Percentiles rank a stretch among this genome's conserved stretches.
Evolutionary conservation across 2,797 vertebrate species (phyloP).

Genomic region (Brachyalestes nurse): DNA sequence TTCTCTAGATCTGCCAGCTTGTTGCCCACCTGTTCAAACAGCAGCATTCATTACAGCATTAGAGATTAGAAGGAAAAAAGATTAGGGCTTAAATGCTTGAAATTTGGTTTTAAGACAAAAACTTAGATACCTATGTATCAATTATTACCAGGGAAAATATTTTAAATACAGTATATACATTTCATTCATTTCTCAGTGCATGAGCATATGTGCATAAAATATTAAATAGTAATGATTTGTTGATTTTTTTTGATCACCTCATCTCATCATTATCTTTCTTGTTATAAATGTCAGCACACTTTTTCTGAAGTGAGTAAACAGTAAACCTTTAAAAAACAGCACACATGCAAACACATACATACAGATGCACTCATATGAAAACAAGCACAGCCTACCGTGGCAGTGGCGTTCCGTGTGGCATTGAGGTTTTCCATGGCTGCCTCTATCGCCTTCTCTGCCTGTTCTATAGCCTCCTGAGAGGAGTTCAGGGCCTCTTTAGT

Average conservation of each 20-base stretch:
- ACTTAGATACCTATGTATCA: too few relatives aligned
- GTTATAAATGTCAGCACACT: too few relatives aligned
- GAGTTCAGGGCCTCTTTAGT: constrained; percentile 72
- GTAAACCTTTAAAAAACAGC: not conserved
- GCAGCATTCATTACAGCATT: not conserved
- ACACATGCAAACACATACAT: not conserved
- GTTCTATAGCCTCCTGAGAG: constrained; percentile 65
- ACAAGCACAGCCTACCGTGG: constrained; percentile 62
- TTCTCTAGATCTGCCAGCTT: constrained; percentile 70
- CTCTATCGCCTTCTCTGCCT: constrained; percentile 70
- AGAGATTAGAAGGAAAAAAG: not conserved
- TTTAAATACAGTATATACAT: too few relatives aligned
- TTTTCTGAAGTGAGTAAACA: not conserved
- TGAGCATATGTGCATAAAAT: too few relatives aligned
- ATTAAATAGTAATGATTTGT: too few relatives aligned
- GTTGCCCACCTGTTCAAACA: constrained; percentile 69
- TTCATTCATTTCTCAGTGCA: too few relatives aligned
- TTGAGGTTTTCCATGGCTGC: constrained; percentile 69
- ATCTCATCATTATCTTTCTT: too few relatives aligned
- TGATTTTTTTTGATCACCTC: too few relatives aligned
- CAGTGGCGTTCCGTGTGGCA: constrained; percentile 67
- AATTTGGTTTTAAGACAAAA: too few relatives aligned
- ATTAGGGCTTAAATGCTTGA: too few relatives aligned
- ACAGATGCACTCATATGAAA: not conserved
- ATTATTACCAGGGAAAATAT: too few relatives aligned